phyloP scores from a whole-genome alignment of 2,797 vertebrate genomes.

The Pangasius larnaudii region DNA sequence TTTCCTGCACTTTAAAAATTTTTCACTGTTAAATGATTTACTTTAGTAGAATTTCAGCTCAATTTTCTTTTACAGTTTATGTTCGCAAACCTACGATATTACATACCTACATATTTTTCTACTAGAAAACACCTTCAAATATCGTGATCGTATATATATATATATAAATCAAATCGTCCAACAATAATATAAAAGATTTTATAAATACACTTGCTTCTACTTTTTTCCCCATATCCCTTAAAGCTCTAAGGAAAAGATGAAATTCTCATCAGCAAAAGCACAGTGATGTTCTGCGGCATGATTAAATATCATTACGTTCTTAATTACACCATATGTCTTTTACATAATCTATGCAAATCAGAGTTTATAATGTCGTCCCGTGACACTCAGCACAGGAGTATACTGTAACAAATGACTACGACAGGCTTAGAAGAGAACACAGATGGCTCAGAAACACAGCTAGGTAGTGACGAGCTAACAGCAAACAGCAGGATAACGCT shows the following conservation, averaged over 20 bases:
- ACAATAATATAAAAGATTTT: background rate
- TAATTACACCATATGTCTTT: conserved; percentile 30
- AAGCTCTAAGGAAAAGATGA: background rate
- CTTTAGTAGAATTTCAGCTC: background rate
- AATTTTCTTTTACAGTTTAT: background rate
- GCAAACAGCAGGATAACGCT: background rate
- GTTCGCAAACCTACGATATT: background rate
- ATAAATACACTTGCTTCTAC: background rate
- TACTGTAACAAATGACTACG: background rate
- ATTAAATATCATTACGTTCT: conserved; percentile 20
- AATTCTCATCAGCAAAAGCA: conserved; percentile 1
- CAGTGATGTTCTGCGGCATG: background rate
- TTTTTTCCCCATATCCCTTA: background rate
- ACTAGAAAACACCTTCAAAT: background rate
- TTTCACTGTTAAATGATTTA: background rate
- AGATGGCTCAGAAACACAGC: background rate
- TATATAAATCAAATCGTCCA: background rate
- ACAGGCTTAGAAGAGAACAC: background rate
- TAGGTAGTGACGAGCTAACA: background rate
- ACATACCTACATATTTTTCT: background rate
- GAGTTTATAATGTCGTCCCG: background rate
- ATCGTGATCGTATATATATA: background rate
- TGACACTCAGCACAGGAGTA: background rate
- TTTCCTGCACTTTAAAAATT: background rate
- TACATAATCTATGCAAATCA: conserved; percentile 17